Evolutionary conservation across 2,113 vertebrate species (phyloP).

Genomic region (Gallinago media): DNA sequence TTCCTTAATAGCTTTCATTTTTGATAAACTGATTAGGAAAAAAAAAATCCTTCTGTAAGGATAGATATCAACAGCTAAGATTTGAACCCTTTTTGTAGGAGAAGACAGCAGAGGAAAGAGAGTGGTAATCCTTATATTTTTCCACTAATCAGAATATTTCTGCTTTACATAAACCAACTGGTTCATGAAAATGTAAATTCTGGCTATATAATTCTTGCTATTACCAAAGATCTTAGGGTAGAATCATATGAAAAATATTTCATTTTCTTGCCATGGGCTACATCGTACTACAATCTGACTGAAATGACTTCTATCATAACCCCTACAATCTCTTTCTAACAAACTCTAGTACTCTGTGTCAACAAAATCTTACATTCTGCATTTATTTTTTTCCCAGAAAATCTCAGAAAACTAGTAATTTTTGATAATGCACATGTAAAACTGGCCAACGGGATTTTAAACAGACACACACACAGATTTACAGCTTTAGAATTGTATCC

Average conservation of each 20-base stretch:
- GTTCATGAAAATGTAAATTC: neutral
- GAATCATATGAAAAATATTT: neutral
- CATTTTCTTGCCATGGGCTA: neutral
- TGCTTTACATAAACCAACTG: neutral
- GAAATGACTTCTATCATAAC: neutral
- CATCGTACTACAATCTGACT: neutral
- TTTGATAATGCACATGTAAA: neutral
- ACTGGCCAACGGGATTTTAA: neutral
- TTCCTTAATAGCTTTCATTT: neutral
- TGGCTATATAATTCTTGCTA: neutral
- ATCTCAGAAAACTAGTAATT: neutral
- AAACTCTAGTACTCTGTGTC: neutral
- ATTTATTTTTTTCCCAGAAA: neutral
- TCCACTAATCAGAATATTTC: neutral
- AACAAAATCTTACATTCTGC: neutral
- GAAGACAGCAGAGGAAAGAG: neutral
- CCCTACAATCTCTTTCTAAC: neutral
- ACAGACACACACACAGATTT: fast-evolving
- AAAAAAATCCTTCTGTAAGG: neutral
- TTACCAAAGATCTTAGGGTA: neutral
- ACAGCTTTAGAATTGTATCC: neutral
- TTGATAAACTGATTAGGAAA: neutral
- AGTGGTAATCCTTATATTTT: neutral
- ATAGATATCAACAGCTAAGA: neutral
- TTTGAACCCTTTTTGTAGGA: neutral